phyloP scores from a whole-genome alignment of 2,797 vertebrate species.

The Chrysocyon brachyurus region DNA sequence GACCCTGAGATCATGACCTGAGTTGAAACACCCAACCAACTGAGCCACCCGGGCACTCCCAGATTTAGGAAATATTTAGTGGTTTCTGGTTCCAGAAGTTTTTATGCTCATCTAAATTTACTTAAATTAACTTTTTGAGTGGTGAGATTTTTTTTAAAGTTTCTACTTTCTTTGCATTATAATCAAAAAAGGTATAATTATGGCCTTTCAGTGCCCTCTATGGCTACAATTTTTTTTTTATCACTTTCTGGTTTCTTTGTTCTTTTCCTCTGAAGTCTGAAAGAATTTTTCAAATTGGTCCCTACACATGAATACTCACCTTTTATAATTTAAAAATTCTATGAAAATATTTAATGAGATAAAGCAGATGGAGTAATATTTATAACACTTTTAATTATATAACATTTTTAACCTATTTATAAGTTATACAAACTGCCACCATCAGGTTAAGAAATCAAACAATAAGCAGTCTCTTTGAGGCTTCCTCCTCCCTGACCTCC shows the following conservation, averaged over 20 bases:
- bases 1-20: no score
- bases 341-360: slow-evolving; percentile 1
- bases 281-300: background rate
- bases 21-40: no score
- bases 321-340: background rate
- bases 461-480: background rate
- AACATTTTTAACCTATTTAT: no score
- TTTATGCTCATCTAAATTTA: background rate
- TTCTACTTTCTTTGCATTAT: background rate
- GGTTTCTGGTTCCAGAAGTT: background rate
- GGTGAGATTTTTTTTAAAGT: background rate
- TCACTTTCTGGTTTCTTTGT: background rate
- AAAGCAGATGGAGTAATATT: slow-evolving; percentile 43
- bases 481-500: no score
- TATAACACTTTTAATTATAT: background rate
- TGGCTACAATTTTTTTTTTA: background rate
- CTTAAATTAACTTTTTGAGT: background rate
- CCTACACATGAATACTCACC: background rate
- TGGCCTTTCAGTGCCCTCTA: background rate
- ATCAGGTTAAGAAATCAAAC: background rate
- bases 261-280: slow-evolving; percentile 41
- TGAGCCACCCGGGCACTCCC: no score
- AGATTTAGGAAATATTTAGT: background rate
- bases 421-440: background rate
- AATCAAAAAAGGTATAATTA: background rate